A percentile compares a stretch with the other conserved stretches of the same genome.
These are phyloP conservation scores for Cosmorhoe ocellata DNA, from an alignment of 2,888 invertebrate species.

Conservation along the genomic window DNA sequence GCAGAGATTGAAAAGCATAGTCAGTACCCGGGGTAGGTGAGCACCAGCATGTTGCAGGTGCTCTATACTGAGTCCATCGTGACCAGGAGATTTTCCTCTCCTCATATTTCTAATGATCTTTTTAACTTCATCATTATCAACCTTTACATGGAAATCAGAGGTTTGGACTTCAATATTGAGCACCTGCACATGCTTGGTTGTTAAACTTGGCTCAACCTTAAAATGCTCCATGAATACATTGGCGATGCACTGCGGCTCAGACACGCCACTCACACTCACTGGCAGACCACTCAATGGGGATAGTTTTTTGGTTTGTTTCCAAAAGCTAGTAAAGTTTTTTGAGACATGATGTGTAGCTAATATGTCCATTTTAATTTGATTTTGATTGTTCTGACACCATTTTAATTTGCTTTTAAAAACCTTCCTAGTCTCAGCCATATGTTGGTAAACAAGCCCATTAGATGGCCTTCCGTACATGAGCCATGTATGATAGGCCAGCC, in stretches of 20 bases:
- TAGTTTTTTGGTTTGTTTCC: background rate
- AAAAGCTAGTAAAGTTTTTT: background rate
- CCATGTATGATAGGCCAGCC: too few species aligned
- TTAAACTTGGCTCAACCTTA: conserved; percentile 4
- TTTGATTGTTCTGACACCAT: background rate
- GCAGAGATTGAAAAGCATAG: conserved; percentile 7
- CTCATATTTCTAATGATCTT: conserved; percentile 2
- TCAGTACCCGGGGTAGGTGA: background rate
- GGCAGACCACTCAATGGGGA: background rate
- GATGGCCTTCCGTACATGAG: background rate
- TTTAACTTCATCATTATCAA: background rate
- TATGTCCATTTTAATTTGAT: background rate
- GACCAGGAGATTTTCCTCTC: conserved; percentile 6
- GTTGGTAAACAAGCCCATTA: background rate
- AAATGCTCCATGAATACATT: background rate
- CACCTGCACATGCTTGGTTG: conserved; percentile 1
- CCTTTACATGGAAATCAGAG: background rate
- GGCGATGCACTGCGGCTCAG: conserved; percentile 1
- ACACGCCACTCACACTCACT: background rate
- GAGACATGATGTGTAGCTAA: background rate
- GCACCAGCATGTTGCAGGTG: conserved; percentile 7
- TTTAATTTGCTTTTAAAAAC: background rate
- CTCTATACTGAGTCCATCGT: conserved; percentile 9
- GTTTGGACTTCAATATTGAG: background rate
- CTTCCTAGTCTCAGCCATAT: background rate